Base-by-base conservation (phyloP, 2,888 invertebrate species). In the Frankliniella fusca region DNA sequence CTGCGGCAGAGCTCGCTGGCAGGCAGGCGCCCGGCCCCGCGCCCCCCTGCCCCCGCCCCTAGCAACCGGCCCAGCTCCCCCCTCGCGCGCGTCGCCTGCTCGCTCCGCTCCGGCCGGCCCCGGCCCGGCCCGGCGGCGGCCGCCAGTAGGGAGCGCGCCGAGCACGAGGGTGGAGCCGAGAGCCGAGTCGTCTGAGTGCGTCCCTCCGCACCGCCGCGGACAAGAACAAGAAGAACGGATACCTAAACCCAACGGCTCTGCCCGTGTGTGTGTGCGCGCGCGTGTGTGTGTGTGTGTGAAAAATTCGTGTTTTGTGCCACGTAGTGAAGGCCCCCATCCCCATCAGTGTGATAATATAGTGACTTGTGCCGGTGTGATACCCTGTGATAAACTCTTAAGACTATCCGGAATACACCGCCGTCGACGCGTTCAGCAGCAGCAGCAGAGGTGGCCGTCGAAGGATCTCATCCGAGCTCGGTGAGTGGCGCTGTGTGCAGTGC, bases 181-280 rank as follows among this genome's bases (percentile, higher is more conserved):
- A 84, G 84, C 84, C 83, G 84, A 80, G 84, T 83, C 83, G 85
- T 83, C 85, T 85, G 84, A 83, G 82, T 83, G 85, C 70, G 70
- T 0, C n/a, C 70, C 8, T 23, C 70, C 23, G 15, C 7, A 18
- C 18, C 61, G 23, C 20, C 61, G n/a, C 61, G 7, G 61, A 10
- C 23, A 23, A 20, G 23, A n/a, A 61, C 65, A 70, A 23, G 23
- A n/a, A 23, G 70, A 23, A 23, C 70, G 11, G 81, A 85, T 84
- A 82, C 83, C 83, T 83, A 83, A 83, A 38, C 38, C 38, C 81
- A 80, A 81, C 61, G 48, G 38, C 81, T 82, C 79, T 83, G 84
- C 84, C 84, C 84, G 83, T 83, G 83, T 83, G 83, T 82, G 82
- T 87, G 85, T 87, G 85, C 85, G 86, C 87, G 86, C 86, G 87